Evolutionary conservation across 2,113 vertebrate species (phyloP).

Genomic region (Balaeniceps rex): DNA sequence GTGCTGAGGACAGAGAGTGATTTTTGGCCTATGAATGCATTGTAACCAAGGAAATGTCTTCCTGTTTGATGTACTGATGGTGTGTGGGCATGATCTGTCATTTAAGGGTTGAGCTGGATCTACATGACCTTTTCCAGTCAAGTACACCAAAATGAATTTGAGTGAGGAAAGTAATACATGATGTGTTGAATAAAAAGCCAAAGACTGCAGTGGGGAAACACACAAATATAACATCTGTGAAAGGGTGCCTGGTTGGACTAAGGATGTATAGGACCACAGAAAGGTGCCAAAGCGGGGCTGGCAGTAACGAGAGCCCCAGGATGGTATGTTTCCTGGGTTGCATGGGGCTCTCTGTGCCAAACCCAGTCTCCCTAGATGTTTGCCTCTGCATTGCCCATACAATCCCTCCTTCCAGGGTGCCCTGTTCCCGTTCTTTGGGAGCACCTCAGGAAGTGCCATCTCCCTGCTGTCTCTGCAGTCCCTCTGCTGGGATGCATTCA

Average conservation of each 20-base stretch:
- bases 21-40: neutral
- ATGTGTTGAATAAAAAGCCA: neutral
- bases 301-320: neutral
- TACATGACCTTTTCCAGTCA: slow-evolving; percentile 44
- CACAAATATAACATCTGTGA: neutral
- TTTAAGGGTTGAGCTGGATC: slow-evolving; percentile 19
- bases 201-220: neutral
- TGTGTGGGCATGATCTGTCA: slow-evolving; percentile 43
- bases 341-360: neutral
- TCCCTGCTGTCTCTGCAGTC: neutral
- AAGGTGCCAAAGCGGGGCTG: neutral
- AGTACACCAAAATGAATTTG: neutral
- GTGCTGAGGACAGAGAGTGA: neutral
- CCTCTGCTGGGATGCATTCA: neutral
- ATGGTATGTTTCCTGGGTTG: neutral
- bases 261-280: neutral
- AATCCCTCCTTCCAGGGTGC: neutral
- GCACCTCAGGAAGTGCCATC: neutral
- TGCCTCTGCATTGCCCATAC: neutral
- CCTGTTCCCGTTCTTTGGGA: neutral
- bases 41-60: slow-evolving; percentile 43
- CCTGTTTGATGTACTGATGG: slow-evolving; percentile 7
- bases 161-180: neutral
- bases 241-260: neutral
- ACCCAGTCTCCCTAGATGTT: neutral